These are phyloP conservation scores for Coelopa frigida DNA, from an alignment of 1,140 invertebrate genomes.

Conservation along the genomic window DNA sequence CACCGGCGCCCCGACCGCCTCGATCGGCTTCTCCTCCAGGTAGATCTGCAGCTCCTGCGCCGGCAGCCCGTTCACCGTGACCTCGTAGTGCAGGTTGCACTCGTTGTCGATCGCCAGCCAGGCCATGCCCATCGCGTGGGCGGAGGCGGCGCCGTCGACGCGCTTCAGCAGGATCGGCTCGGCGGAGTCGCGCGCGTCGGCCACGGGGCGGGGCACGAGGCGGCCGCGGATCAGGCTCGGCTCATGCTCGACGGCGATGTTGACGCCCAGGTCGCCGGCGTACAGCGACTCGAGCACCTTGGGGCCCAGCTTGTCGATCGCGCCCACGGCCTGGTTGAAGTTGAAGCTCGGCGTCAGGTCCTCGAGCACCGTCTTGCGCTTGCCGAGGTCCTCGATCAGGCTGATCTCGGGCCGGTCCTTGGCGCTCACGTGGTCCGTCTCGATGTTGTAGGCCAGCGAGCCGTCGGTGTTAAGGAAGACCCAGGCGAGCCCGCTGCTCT, in stretches of 20 bases:
- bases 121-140: slow-evolving; percentile 61
- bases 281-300: slow-evolving; percentile 71
- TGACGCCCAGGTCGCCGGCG: slow-evolving; percentile 66
- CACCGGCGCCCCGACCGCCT: slow-evolving; percentile 58
- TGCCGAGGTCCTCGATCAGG: slow-evolving; percentile 61
- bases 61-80: slow-evolving; percentile 46
- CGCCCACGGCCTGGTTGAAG: slow-evolving; percentile 60
- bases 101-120: slow-evolving; percentile 76
- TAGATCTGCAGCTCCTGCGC: slow-evolving; percentile 50
- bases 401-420: slow-evolving; percentile 59
- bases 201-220: slow-evolving; percentile 59
- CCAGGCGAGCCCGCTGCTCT: slow-evolving; percentile 64
- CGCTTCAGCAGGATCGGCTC: slow-evolving; percentile 59
- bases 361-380: slow-evolving; percentile 61
- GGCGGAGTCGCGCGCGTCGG: slow-evolving; percentile 63
- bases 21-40: slow-evolving; percentile 56
- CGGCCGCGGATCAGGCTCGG: slow-evolving; percentile 55
- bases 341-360: slow-evolving; percentile 56
- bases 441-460: slow-evolving; percentile 61
- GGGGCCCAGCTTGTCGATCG: slow-evolving; percentile 56
- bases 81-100: slow-evolving; percentile 78
- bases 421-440: slow-evolving; percentile 51
- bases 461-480: slow-evolving; percentile 69
- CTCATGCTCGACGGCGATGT: slow-evolving; percentile 56
- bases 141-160: slow-evolving; percentile 47